Conservation (phyloP, 2,113 vertebrate species). For the Nesogale talazaci region DNA sequence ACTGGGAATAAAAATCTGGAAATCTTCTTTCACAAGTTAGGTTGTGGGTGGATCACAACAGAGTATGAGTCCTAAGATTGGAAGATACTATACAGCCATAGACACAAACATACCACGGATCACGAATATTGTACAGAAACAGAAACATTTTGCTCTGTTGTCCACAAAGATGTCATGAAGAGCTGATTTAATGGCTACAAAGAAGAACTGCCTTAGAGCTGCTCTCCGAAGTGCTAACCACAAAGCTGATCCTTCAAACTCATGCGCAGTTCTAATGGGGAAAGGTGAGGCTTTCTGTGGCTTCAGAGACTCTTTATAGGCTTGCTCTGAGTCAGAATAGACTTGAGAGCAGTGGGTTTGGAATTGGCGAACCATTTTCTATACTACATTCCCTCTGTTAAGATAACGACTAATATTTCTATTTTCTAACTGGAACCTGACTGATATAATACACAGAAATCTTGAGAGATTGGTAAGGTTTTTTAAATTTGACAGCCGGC, state of each 20-base stretch:
- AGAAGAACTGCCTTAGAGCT: no score
- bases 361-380: not conserved
- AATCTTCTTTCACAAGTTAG: not conserved
- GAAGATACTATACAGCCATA: not conserved
- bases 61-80: not conserved
- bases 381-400: slow-evolving; percentile 2
- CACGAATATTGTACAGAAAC: not conserved
- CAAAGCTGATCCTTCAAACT: no score
- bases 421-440: not conserved
- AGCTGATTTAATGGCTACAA: not conserved
- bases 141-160: not conserved
- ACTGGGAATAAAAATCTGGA: not conserved
- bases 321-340: no score
- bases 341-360: no score
- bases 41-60: not conserved
- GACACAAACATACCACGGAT: not conserved
- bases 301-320: no score
- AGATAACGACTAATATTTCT: not conserved
- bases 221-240: no score
- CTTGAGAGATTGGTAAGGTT: not conserved
- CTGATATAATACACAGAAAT: not conserved
- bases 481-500: not conserved
- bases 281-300: no score
- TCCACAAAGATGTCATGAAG: not conserved
- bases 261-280: no score